These are phyloP conservation scores for Drosophila bunnanda DNA, from an alignment of 2,888 invertebrate genomes.

Conservation along the genomic window DNA sequence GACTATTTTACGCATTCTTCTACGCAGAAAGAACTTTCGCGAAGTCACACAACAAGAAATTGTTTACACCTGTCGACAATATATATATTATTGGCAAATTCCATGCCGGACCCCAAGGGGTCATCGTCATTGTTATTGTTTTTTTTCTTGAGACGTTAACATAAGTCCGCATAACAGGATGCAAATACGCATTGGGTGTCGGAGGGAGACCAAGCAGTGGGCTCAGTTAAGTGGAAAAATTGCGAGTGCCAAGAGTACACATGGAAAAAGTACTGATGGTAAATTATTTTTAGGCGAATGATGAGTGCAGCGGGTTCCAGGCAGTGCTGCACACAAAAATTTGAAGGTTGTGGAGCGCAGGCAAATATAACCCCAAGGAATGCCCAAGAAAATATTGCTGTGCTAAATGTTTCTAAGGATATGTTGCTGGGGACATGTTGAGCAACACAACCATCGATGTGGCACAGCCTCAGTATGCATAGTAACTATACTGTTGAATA, in stretches of 20 bases:
- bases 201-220: too few relatives aligned
- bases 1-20: conserved; percentile 47
- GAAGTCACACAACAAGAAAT: conserved; percentile 33
- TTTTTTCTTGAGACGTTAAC: not conserved
- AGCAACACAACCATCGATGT: too few relatives aligned
- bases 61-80: conserved; percentile 49
- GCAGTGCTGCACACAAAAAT: too few relatives aligned
- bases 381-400: too few relatives aligned
- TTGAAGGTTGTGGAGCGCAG: too few relatives aligned
- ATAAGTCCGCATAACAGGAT: conserved; percentile 6
- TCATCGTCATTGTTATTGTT: conserved; percentile 9
- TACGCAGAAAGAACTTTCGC: conserved; percentile 63
- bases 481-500: too few relatives aligned
- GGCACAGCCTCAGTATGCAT: too few relatives aligned
- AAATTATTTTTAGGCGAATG: not conserved
- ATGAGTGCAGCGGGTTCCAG: not conserved
- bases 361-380: too few relatives aligned
- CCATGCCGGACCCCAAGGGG: not conserved
- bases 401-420: too few relatives aligned
- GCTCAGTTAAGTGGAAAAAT: not conserved
- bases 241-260: not conserved
- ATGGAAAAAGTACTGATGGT: not conserved
- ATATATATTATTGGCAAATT: conserved; percentile 12
- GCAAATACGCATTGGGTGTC: conserved; percentile 9
- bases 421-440: too few relatives aligned